Base-by-base conservation (phyloP, 2,113 vertebrate species). In the Urocolius indicus region DNA sequence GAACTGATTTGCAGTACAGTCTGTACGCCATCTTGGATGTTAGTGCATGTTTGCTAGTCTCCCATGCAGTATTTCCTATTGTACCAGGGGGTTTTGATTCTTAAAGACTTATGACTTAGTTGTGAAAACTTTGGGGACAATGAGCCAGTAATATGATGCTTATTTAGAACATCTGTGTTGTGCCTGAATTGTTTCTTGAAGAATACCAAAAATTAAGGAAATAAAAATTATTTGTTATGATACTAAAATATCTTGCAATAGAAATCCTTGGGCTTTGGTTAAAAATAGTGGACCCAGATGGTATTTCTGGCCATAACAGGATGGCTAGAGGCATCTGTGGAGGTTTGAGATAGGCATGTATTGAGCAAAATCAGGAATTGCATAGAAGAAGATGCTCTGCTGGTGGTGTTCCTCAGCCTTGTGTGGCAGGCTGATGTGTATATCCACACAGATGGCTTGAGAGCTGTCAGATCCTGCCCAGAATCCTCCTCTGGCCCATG, bases 401-500 rank as follows among this genome's bases (percentile, higher is more conserved):
- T 36, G 45, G 10, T 5, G 8, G 13, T 87, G 43, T 29, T 86
- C 26, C 6, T n/a, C 19, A 38, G 38, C 9, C 15, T 7, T 0
- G 0, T 20, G 20, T 29, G 36, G 15, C 27, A 84, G 16, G 11
- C 4, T 0, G 0, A 27, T 20, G 30, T 22, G 7, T 48, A 6
- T 59, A 38, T n/a, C 21, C 36, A 15, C 3, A 1, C 13, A 89
- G n/a, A 73, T 21, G 13, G 10, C 11, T 66, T 65, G 10, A 65
- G 30, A 73, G 4, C 27, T 52, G 17, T 11, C 45, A 29, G 24
- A 38, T 83, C 36, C 55, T 73, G 14, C 16, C 5, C 23, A 58
- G 65, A 86, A n/a, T 5, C 11, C 7, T 69, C 10, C 16, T 77
- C 10, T 12, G 57, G 2, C 3, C 16, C 2, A 1, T 59, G 29